Evolutionary conservation across 2,888 invertebrate genomes (phyloP).

Genomic region (Dryomyza anilis): DNA sequence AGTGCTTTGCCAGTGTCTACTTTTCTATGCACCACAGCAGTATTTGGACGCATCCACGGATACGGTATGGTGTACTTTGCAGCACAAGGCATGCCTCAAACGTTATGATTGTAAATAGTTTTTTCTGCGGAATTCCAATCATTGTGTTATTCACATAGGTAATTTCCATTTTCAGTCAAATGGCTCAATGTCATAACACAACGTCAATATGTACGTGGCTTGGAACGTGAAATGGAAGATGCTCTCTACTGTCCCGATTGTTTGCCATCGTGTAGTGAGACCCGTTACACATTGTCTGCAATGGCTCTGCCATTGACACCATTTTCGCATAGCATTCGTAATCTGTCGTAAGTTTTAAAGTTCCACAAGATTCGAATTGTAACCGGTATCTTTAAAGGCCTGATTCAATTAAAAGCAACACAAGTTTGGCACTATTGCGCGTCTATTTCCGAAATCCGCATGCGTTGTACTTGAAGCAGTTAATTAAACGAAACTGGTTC

Average conservation of each 20-base stretch:
- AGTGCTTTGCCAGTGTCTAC: constrained; percentile 66
- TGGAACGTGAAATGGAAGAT: constrained; percentile 64
- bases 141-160: neutral
- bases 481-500: constrained; percentile 64
- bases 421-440: constrained; percentile 38
- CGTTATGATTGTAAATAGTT: constrained; percentile 64
- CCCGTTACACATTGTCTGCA: constrained; percentile 62
- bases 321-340: constrained; percentile 24
- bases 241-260: constrained; percentile 66
- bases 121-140: neutral
- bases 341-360: constrained; percentile 31
- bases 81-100: constrained; percentile 60
- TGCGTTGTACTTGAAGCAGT: constrained; percentile 46
- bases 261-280: constrained; percentile 65
- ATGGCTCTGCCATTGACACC: constrained; percentile 31
- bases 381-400: neutral
- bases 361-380: neutral
- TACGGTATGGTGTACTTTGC: constrained; percentile 52
- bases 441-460: constrained; percentile 48
- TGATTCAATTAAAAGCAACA: constrained; percentile 3
- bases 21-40: constrained; percentile 61
- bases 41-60: constrained; percentile 36
- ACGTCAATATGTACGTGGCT: constrained; percentile 48
- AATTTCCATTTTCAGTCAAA: constrained; percentile 52
- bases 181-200: constrained; percentile 60